phyloP scores from a whole-genome alignment of 2,888 invertebrate species.

The Margaritifera margaritifera region DNA sequence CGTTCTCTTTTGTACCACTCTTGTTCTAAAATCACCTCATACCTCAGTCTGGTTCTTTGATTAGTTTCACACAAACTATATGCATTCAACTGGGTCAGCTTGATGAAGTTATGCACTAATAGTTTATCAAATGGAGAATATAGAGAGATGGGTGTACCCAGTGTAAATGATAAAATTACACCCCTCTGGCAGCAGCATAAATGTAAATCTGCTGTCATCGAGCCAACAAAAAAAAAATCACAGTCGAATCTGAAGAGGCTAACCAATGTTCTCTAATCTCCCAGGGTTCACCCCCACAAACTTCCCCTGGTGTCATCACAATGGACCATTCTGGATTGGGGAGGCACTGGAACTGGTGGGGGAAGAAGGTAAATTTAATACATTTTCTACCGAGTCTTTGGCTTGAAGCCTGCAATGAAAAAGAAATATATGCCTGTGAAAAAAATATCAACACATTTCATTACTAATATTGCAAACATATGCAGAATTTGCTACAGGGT shows the following conservation, averaged over 20 bases:
- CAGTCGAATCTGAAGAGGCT: conserved; percentile 1
- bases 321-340: conserved; percentile 54
- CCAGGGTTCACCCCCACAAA: conserved; percentile 1
- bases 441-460: not conserved
- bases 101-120: too few relatives aligned
- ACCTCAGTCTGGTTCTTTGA: too few relatives aligned
- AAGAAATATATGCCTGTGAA: not conserved
- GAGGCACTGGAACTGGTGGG: conserved; percentile 17
- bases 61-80: too few relatives aligned
- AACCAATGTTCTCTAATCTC: conserved; percentile 4
- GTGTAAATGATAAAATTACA: too few relatives aligned
- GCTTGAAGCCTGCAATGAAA: conserved; percentile 54
- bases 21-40: too few relatives aligned
- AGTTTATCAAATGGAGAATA: too few relatives aligned
- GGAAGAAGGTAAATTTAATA: conserved; percentile 18
- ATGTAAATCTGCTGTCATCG: too few relatives aligned
- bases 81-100: too few relatives aligned
- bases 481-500: not conserved
- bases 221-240: too few relatives aligned
- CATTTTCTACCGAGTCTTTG: conserved; percentile 56
- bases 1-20: too few relatives aligned
- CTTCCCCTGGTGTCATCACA: conserved; percentile 38
- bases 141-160: too few relatives aligned
- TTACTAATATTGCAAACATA: not conserved
- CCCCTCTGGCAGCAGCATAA: too few relatives aligned